These are phyloP conservation scores for Chamaetylas fuelleborni DNA, from an alignment of 2,113 vertebrate genomes.

Conservation along the genomic window DNA sequence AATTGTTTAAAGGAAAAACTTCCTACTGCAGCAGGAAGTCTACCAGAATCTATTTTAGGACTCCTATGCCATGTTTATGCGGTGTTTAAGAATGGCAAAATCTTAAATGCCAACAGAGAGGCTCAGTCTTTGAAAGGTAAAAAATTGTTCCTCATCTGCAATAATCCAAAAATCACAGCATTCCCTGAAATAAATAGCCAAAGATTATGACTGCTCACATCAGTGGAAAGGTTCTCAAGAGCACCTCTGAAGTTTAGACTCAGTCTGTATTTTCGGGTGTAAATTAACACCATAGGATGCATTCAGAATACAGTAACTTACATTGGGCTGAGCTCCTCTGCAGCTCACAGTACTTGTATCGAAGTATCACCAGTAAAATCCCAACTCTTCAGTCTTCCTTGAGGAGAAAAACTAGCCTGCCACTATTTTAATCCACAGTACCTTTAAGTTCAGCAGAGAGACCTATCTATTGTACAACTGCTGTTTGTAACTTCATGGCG, in stretches of 20 bases:
- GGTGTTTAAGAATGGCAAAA: not conserved
- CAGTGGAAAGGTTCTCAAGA: not conserved
- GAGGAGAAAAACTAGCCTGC: not conserved
- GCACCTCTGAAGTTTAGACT: not conserved
- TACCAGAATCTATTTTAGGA: not conserved
- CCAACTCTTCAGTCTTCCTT: not conserved
- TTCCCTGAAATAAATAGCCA: not conserved
- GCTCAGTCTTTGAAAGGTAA: not conserved
- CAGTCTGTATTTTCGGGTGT: not conserved
- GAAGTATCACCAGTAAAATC: not conserved
- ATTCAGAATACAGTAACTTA: accelerated
- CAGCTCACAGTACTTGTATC: not conserved
- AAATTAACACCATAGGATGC: not conserved
- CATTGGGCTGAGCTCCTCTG: not conserved
- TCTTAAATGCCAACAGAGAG: not conserved
- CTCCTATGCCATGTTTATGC: not conserved
- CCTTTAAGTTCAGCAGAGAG: not conserved
- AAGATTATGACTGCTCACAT: not conserved
- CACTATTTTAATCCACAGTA: not conserved
- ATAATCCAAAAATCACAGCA: not conserved
- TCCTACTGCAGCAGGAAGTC: not conserved
- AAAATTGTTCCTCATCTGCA: not conserved
- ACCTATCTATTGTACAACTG: not conserved
- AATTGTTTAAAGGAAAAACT: not conserved
- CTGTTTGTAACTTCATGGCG: not conserved